These are phyloP conservation scores for Lottia scabra DNA, from an alignment of 2,888 invertebrate species.

Conservation along the genomic window DNA sequence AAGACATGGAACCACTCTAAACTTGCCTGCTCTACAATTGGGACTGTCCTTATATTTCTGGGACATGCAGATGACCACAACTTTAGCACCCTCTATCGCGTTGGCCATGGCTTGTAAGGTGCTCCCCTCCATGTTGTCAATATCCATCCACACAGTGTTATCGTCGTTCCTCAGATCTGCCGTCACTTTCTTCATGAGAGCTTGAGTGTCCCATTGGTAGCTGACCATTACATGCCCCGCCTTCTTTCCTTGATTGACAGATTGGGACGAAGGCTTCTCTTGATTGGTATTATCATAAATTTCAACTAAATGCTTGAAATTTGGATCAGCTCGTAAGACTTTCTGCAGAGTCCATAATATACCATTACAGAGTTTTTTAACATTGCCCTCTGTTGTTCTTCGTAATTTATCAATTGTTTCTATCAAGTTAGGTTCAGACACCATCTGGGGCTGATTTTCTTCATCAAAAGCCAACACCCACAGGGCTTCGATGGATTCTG, in stretches of 20 bases:
- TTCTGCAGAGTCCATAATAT: conserved; percentile 47
- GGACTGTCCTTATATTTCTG: conserved; percentile 56
- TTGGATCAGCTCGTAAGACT: conserved; percentile 25
- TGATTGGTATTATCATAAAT: no score
- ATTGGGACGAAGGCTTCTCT: no score
- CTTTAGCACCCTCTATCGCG: conserved; percentile 48
- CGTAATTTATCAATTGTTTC: conserved; percentile 26
- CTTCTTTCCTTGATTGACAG: conserved; percentile 15
- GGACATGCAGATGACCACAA: conserved; percentile 51
- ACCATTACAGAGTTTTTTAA: conserved; percentile 35
- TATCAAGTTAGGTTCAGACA: conserved; percentile 32
- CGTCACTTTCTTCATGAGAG: conserved; percentile 37
- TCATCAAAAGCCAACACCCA: conserved; percentile 50
- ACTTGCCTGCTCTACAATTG: conserved; percentile 53
- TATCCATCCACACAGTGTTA: conserved; percentile 50
- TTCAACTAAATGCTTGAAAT: conserved; percentile 22
- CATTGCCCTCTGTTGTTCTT: conserved; percentile 10
- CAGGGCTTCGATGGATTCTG: conserved; percentile 39
- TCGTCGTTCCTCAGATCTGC: conserved; percentile 31
- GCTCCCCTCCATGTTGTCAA: conserved; percentile 57
- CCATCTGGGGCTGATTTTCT: conserved; percentile 39
- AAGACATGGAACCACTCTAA: background rate
- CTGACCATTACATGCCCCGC: conserved; percentile 54
- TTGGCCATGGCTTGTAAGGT: conserved; percentile 56
- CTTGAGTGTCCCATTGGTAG: conserved; percentile 54